phyloP scores from a whole-genome alignment of 2,888 invertebrate genomes.

The Lissocephala sabroskyi region DNA sequence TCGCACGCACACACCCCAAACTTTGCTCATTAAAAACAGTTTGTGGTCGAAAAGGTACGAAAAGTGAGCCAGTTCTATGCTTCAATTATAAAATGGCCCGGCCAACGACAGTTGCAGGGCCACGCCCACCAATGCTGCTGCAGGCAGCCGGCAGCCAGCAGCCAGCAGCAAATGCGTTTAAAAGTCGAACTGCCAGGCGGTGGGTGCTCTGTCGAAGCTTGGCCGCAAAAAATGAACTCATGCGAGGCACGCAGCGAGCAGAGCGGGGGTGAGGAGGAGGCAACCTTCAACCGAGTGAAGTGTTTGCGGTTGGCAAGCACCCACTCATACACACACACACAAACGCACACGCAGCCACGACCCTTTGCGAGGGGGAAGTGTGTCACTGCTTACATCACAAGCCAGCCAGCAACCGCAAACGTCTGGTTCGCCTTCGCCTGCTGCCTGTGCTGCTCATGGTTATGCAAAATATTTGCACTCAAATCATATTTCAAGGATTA shows the following conservation, averaged over 20 bases:
- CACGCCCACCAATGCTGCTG: neutral
- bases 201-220: neutral
- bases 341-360: conserved; percentile 11
- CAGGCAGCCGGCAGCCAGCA: conserved; percentile 1
- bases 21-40: conserved; percentile 32
- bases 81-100: too few relatives aligned
- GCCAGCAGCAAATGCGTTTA: conserved; percentile 28
- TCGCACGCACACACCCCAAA: conserved; percentile 12
- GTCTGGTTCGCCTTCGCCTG: neutral
- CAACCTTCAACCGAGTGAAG: conserved; percentile 56
- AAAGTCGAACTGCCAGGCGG: conserved; percentile 33
- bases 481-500: conserved; percentile 66
- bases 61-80: conserved; percentile 7
- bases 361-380: conserved; percentile 23
- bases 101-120: too few relatives aligned
- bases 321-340: conserved; percentile 39
- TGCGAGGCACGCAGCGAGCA: neutral
- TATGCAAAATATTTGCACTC: conserved; percentile 66
- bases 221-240: neutral
- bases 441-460: conserved; percentile 40
- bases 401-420: conserved; percentile 18
- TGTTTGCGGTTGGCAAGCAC: conserved; percentile 64
- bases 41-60: conserved; percentile 26
- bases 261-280: conserved; percentile 2
- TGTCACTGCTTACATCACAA: conserved; percentile 47